Conservation (phyloP, 2,113 vertebrate species). For the Rana temporaria region DNA sequence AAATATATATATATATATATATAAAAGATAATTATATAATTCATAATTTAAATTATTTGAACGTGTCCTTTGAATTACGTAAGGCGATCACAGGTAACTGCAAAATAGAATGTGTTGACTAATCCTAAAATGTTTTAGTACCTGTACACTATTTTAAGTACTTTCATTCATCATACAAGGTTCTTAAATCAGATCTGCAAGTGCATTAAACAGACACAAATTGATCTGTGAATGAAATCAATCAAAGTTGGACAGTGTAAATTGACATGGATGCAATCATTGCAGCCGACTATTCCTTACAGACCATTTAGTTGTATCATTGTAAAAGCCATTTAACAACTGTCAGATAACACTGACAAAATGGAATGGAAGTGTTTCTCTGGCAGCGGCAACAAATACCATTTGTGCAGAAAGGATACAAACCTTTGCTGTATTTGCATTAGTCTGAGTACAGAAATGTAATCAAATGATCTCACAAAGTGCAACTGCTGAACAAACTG, state of each 20-base stretch:
- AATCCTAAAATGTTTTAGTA: too few relatives aligned
- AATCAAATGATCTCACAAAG: neutral
- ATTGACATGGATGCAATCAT: slow-evolving; percentile 59
- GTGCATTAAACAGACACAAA: slow-evolving; percentile 48
- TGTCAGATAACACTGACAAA: slow-evolving; percentile 59
- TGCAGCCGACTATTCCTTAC: slow-evolving; percentile 56
- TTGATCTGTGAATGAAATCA: slow-evolving; percentile 61
- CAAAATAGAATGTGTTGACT: too few relatives aligned
- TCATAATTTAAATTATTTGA: too few relatives aligned
- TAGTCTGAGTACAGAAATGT: slow-evolving; percentile 6
- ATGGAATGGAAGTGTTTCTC: slow-evolving; percentile 19
- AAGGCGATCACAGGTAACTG: too few relatives aligned
- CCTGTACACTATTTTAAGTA: too few relatives aligned
- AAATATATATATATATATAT: too few relatives aligned
- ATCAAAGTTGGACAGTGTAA: slow-evolving; percentile 39
- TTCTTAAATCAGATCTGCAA: slow-evolving; percentile 26
- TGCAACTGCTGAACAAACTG: too few relatives aligned
- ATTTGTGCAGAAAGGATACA: neutral
- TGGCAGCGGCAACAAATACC: neutral
- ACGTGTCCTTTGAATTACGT: too few relatives aligned
- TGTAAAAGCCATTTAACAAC: slow-evolving; percentile 58
- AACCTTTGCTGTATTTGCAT: neutral
- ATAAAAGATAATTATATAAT: too few relatives aligned
- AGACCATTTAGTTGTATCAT: slow-evolving; percentile 57
- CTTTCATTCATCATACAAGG: slow-evolving; percentile 3